Percentiles rank a stretch among this genome's conserved stretches.
phyloP scores from a whole-genome alignment of 2,797 vertebrate genomes.

The Pogonophryne albipinna region DNA sequence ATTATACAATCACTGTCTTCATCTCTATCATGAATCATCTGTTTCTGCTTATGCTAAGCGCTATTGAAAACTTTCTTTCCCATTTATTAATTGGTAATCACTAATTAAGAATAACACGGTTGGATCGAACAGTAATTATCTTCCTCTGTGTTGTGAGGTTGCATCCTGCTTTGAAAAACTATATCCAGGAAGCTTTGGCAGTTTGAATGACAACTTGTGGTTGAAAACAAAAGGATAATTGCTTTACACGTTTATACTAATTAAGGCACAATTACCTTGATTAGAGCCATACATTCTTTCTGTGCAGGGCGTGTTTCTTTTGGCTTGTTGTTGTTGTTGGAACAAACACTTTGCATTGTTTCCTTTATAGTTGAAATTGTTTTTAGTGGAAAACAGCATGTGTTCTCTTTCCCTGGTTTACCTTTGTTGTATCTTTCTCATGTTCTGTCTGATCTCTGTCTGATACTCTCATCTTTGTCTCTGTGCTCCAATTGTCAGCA shows the following conservation, averaged over 20 bases:
- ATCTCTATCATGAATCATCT: slow-evolving; percentile 29
- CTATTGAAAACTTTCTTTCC: background rate
- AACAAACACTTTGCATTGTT: background rate
- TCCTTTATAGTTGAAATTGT: background rate
- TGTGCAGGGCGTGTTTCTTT: background rate
- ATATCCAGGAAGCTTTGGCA: slow-evolving; percentile 20
- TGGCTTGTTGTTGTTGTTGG: background rate
- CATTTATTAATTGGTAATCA: slow-evolving; percentile 5
- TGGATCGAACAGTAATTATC: slow-evolving; percentile 29
- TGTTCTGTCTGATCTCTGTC: slow-evolving; percentile 27
- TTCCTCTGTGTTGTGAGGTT: slow-evolving; percentile 19
- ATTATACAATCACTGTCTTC: slow-evolving; percentile 51
- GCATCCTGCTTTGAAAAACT: slow-evolving; percentile 39
- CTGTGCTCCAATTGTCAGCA: slow-evolving; percentile 2
- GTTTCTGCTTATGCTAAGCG: slow-evolving; percentile 31
- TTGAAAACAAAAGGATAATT: slow-evolving; percentile 56
- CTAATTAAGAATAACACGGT: slow-evolving; percentile 10
- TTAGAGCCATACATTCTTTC: slow-evolving; percentile 40
- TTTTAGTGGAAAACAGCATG: slow-evolving; percentile 13
- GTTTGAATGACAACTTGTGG: slow-evolving; percentile 46
- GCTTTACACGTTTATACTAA: slow-evolving; percentile 14
- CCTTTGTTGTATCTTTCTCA: slow-evolving; percentile 12
- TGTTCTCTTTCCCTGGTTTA: background rate
- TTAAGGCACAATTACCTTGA: slow-evolving; percentile 38
- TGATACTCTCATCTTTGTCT: slow-evolving; percentile 23